Conservation (phyloP, 1,140 invertebrate genomes). For the Nasonia longicornis region DNA sequence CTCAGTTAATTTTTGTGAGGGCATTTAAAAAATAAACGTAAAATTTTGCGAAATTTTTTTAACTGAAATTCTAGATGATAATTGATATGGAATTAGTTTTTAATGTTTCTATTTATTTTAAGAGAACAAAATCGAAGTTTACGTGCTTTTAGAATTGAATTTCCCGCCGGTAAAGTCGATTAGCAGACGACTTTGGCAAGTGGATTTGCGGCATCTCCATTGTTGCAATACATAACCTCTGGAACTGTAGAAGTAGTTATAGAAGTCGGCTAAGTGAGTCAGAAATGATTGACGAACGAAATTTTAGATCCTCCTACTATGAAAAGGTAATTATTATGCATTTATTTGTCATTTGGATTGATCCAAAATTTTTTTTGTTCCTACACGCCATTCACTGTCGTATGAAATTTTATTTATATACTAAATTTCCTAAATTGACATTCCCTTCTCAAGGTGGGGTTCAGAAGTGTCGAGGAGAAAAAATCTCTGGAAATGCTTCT, state of each 20-base stretch:
- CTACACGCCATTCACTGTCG: neutral
- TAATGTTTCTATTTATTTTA: too few species aligned
- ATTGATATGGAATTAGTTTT: too few species aligned
- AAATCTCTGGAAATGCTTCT: constrained; percentile 92
- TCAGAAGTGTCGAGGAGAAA: constrained; percentile 91
- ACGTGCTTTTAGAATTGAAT: neutral
- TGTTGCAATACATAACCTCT: constrained; percentile 30
- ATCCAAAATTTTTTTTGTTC: too few species aligned
- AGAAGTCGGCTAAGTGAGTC: neutral
- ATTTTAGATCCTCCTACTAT: constrained; percentile 92
- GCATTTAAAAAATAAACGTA: too few species aligned
- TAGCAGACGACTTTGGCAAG: neutral
- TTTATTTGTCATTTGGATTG: too few species aligned
- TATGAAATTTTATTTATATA: neutral
- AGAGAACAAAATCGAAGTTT: too few species aligned
- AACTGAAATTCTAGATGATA: too few species aligned
- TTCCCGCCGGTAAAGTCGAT: neutral
- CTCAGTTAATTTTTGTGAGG: too few species aligned
- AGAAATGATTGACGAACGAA: constrained; percentile 77
- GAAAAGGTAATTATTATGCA: constrained; percentile 73
- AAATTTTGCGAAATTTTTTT: too few species aligned
- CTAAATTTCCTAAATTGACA: neutral
- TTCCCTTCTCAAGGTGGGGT: constrained; percentile 74
- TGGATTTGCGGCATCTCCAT: neutral
- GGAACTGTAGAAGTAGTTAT: neutral